These are phyloP conservation scores for Ectemnius cavifrons DNA, from an alignment of 2,888 invertebrate genomes.

Conservation along the genomic window DNA sequence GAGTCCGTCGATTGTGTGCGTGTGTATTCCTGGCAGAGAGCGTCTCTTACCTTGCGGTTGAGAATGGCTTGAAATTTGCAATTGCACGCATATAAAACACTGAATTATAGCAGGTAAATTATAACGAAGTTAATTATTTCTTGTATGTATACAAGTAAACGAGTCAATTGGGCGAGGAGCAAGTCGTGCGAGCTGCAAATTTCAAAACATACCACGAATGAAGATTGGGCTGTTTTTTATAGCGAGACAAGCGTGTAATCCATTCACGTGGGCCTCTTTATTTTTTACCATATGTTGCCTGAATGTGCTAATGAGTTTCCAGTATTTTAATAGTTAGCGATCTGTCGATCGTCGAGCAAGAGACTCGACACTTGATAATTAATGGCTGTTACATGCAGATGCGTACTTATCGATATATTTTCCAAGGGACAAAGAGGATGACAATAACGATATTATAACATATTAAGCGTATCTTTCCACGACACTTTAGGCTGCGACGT, in stretches of 20 bases:
- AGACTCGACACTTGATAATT: too few relatives aligned
- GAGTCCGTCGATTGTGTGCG: constrained; percentile 10
- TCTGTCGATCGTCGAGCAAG: neutral
- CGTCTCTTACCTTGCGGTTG: too few relatives aligned
- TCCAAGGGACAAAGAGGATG: constrained; percentile 25
- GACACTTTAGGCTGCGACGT: neutral
- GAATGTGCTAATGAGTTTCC: neutral
- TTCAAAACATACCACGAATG: too few relatives aligned
- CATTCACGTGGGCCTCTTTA: neutral
- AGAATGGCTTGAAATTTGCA: too few relatives aligned
- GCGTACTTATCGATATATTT: constrained; percentile 23
- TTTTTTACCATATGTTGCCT: neutral
- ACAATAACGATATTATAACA: constrained; percentile 35
- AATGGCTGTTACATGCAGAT: constrained; percentile 6
- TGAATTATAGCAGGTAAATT: too few relatives aligned
- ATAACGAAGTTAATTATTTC: too few relatives aligned
- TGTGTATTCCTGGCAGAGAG: neutral
- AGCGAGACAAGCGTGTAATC: too few relatives aligned
- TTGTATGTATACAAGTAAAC: too few relatives aligned
- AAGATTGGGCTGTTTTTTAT: too few relatives aligned
- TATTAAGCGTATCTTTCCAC: neutral
- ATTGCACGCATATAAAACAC: too few relatives aligned
- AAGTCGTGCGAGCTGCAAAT: too few relatives aligned
- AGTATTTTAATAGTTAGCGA: constrained; percentile 5
- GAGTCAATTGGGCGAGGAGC: too few relatives aligned